Conservation (phyloP, 2,797 vertebrate genomes). For the Salarias fasciatus region DNA sequence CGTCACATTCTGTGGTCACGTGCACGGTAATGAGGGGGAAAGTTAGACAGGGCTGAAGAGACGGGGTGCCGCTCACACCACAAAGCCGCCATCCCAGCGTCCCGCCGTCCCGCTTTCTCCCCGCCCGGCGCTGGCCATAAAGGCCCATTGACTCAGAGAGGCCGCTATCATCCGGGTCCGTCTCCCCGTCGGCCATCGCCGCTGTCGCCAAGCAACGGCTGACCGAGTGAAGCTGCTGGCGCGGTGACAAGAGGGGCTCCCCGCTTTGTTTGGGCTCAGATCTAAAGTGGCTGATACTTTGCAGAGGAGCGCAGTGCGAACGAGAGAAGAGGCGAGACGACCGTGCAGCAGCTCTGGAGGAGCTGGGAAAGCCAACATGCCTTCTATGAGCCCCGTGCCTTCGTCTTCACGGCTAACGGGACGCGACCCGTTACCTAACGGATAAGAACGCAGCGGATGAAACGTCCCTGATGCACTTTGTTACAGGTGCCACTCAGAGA, state of each 20-base stretch:
- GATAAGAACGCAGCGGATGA: constrained; percentile 32
- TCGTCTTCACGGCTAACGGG: constrained; percentile 42
- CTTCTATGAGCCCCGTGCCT: constrained; percentile 53
- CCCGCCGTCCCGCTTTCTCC: constrained; percentile 58
- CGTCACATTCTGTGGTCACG: constrained; percentile 66
- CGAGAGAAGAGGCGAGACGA: constrained; percentile 65
- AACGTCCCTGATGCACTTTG: constrained; percentile 39
- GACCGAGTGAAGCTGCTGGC: constrained; percentile 74
- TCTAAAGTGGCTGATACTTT: constrained; percentile 76
- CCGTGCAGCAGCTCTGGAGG: constrained; percentile 68
- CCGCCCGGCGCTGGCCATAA: constrained; percentile 61
- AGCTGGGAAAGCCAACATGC: constrained; percentile 71
- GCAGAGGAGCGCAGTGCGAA: constrained; percentile 54
- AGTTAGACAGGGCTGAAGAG: constrained; percentile 44
- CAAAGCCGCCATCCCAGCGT: constrained; percentile 61
- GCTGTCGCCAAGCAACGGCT: constrained; percentile 82
- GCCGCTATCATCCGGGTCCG: constrained; percentile 65
- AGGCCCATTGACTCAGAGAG: constrained; percentile 71
- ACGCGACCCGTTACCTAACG: constrained; percentile 48
- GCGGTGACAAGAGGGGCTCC: constrained; percentile 69
- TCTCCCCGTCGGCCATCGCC: constrained; percentile 60
- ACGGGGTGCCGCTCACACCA: constrained; percentile 58
- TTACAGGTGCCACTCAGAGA: constrained; percentile 64
- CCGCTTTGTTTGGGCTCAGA: constrained; percentile 56
- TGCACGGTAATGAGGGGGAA: constrained; percentile 51